phyloP scores from a whole-genome alignment of 2,888 invertebrate genomes.

The Epinotia bilunana region DNA sequence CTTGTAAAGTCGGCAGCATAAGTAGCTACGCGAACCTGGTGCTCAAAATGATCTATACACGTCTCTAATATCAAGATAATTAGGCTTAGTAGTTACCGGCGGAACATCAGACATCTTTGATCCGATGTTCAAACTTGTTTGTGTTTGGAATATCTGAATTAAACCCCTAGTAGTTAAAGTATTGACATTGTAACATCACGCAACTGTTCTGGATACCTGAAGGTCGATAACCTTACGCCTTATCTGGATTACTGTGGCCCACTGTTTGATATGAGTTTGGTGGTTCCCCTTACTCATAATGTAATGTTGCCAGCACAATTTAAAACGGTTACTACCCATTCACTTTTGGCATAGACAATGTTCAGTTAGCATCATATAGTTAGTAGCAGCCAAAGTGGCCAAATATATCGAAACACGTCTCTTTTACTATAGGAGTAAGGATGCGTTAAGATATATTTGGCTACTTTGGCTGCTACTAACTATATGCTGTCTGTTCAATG shows the following conservation, averaged over 20 bases:
- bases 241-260: not conserved
- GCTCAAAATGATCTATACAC: no score
- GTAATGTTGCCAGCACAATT: not conserved
- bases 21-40: no score
- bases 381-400: no score
- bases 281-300: not conserved
- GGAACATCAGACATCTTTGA: not conserved
- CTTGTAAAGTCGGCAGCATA: no score
- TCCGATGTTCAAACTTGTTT: not conserved
- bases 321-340: not conserved
- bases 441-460: no score
- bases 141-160: not conserved
- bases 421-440: no score
- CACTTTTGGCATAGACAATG: not conserved
- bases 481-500: not conserved
- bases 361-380: no score
- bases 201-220: not conserved
- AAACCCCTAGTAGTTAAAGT: not conserved
- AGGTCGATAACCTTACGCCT: not conserved
- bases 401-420: no score
- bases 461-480: no score
- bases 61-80: no score
- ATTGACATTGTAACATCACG: not conserved
- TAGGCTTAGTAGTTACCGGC: no score
- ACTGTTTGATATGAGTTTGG: not conserved